A percentile compares a stretch with the other conserved stretches of the same genome.
phyloP scores from a whole-genome alignment of 2,797 vertebrate species.

The Cephalopachus bancanus region DNA sequence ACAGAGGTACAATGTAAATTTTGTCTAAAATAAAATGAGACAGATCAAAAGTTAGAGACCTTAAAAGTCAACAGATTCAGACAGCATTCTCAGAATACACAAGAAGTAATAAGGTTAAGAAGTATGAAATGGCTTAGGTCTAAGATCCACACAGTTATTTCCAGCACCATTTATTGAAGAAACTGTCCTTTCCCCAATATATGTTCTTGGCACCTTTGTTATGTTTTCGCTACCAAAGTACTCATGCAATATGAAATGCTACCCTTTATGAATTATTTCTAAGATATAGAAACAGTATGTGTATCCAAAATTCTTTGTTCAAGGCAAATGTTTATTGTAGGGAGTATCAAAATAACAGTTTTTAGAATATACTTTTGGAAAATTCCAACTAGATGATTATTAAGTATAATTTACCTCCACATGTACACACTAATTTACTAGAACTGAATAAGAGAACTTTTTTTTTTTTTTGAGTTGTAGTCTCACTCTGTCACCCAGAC shows the following conservation, averaged over 20 bases:
- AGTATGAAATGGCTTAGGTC: background rate
- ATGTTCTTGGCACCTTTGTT: too few species aligned
- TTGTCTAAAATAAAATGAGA: background rate
- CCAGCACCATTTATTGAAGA: too few species aligned
- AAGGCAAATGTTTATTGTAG: background rate
- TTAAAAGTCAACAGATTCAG: background rate
- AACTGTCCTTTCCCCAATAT: too few species aligned
- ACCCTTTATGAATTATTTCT: background rate
- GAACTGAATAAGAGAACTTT: background rate
- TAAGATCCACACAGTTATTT: background rate
- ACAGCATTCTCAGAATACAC: background rate
- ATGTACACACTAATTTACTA: background rate
- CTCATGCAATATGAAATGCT: background rate
- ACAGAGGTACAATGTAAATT: background rate
- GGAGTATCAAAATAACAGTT: background rate
- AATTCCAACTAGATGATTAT: background rate
- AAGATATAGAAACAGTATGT: background rate
- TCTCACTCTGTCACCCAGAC: too few species aligned
- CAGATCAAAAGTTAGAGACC: background rate
- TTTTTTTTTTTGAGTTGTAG: too few species aligned
- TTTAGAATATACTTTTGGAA: background rate
- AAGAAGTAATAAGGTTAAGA: background rate
- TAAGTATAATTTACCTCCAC: background rate
- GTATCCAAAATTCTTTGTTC: background rate
- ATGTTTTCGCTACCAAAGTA: background rate